A percentile compares a stretch with the other conserved stretches of the same genome.
Evolutionary conservation across 2,888 invertebrate genomes (phyloP).

Genomic region (Aphrophora alni): DNA sequence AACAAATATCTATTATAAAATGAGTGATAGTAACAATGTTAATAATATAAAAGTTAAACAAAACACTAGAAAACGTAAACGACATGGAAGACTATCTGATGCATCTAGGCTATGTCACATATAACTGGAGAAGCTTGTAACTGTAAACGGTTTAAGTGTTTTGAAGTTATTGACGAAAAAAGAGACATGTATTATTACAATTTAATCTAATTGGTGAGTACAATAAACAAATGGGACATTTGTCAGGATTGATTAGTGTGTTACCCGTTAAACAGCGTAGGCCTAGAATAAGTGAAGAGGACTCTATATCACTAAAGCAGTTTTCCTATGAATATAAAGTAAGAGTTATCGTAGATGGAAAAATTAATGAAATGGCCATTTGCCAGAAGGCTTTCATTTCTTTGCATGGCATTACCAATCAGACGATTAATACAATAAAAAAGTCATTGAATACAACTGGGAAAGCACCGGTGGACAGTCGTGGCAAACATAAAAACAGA

Average conservation of each 20-base stretch:
- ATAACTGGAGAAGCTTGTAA: neutral
- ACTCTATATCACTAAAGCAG: neutral
- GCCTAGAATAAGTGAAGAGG: constrained; percentile 17
- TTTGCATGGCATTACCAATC: constrained; percentile 20
- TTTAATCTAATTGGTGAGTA: constrained; percentile 17
- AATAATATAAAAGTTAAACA: neutral
- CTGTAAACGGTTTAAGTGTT: constrained; percentile 14
- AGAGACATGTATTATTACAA: neutral
- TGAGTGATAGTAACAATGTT: too few relatives aligned
- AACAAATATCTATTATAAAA: too few relatives aligned
- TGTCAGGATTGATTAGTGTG: constrained; percentile 13
- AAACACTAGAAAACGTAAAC: constrained; percentile 7
- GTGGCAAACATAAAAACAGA: constrained; percentile 24
- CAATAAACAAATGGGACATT: constrained; percentile 17
- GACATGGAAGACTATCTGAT: neutral
- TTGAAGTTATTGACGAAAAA: constrained; percentile 13
- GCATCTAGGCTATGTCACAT: constrained; percentile 13
- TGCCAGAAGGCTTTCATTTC: constrained; percentile 16
- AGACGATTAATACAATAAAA: constrained; percentile 14
- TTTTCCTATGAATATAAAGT: constrained; percentile 16
- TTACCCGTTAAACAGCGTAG: neutral
- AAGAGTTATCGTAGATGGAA: constrained; percentile 7
- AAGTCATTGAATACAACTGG: constrained; percentile 19
- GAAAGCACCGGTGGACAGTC: constrained; percentile 4
- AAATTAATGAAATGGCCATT: constrained; percentile 12